phyloP scores from a whole-genome alignment of 2,113 vertebrate species.

The Arizona elegans region DNA sequence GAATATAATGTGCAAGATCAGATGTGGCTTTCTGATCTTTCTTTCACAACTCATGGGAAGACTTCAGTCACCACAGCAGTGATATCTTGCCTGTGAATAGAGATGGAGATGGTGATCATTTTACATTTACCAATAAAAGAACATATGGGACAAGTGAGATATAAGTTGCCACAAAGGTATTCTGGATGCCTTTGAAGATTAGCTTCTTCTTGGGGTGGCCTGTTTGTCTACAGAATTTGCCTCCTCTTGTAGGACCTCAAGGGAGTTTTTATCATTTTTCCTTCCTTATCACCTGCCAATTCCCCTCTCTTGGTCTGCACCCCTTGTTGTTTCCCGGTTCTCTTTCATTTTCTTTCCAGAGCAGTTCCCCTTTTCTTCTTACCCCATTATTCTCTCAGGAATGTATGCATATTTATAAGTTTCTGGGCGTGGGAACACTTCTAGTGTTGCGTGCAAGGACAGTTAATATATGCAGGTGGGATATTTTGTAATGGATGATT shows the following conservation, averaged over 20 bases:
- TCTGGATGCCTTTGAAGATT: not conserved
- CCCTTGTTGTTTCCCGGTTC: not conserved
- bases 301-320: not conserved
- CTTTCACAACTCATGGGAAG: not conserved
- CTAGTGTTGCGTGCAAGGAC: not conserved
- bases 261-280: not conserved
- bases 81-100: not conserved
- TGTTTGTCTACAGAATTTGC: not conserved
- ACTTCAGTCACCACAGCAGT: not conserved
- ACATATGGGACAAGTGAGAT: not conserved
- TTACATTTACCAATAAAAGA: not conserved
- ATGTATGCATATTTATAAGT: not conserved
- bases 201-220: not conserved
- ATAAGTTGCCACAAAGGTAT: not conserved
- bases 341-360: not conserved
- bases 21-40: not conserved
- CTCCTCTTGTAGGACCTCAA: not conserved
- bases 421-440: not conserved
- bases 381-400: not conserved
- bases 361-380: not conserved
- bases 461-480: not conserved
- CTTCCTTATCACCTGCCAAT: not conserved
- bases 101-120: not conserved
- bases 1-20: not conserved
- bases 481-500: not conserved